A percentile compares a stretch with the other conserved stretches of the same genome.
Evolutionary conservation across 1,140 invertebrate genomes (phyloP).

Genomic region (Anadara kagoshimensis): DNA sequence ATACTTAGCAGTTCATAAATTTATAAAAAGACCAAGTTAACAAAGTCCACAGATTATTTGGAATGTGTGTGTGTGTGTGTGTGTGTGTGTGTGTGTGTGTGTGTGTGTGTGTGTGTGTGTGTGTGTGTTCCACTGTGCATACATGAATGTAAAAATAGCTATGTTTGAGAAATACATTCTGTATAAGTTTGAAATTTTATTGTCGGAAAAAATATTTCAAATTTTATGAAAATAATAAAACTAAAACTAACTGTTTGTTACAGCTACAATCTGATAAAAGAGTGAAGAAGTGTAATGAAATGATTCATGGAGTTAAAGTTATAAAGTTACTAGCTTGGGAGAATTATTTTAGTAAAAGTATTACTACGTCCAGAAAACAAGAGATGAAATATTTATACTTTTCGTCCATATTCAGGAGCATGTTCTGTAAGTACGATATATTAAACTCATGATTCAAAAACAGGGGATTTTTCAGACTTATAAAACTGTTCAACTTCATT

Average conservation of each 20-base stretch:
- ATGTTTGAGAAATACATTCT: too few species aligned
- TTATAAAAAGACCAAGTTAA: too few species aligned
- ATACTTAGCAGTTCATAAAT: too few species aligned
- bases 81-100: too few species aligned
- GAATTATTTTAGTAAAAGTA: slow-evolving; percentile 81
- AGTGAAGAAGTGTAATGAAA: slow-evolving; percentile 84
- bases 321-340: slow-evolving; percentile 91
- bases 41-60: too few species aligned
- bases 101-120: too few species aligned
- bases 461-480: neutral
- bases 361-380: slow-evolving; percentile 80
- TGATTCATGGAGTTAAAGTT: slow-evolving; percentile 86
- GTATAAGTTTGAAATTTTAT: too few species aligned
- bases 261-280: slow-evolving; percentile 78
- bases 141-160: too few species aligned
- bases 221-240: neutral
- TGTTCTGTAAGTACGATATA: slow-evolving; percentile 64
- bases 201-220: too few species aligned
- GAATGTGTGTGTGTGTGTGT: too few species aligned
- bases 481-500: neutral
- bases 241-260: neutral
- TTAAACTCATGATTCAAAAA: neutral
- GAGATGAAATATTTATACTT: slow-evolving; percentile 84
- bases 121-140: too few species aligned
- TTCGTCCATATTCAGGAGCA: slow-evolving; percentile 83